Base-by-base conservation (phyloP, 2,888 invertebrate genomes). In the Microplitis manilae region DNA sequence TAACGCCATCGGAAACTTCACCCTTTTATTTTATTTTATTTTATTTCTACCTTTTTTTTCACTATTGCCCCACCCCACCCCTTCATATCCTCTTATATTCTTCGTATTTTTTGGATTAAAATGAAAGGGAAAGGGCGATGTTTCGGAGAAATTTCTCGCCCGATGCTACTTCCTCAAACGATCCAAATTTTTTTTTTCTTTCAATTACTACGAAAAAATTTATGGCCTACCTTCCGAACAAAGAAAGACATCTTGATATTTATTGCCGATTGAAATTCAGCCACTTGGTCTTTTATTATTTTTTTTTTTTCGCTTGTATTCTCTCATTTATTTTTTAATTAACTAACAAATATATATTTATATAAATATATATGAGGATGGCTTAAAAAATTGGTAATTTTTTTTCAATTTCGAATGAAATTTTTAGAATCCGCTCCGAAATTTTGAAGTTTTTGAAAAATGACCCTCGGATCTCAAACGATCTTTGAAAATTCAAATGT, bases 1-100 rank as follows among this genome's bases (percentile, higher is more conserved):
- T 82, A 80, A 81, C 80, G 78, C 75, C 76, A 80, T 80, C 78
- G 75, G 64, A 77, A 81, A 75, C 60, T 80, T 81, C 80, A 81
- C 80, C 81, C 81, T 77, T 81, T 81, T 30, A 30, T 30, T 30
- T 30, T 30, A 30, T 30, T 30, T 30, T 30, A 30, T 30, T 30
- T 30, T 30, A 30, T 30, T 30, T 30, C 30, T 30, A 30, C 30
- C 30, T 30, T 30, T 30, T 20, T 50, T 13, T 13, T 50, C 50
- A 13, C 50, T 50, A 13, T 50, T 4, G 30, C 30, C 30, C 30
- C 30, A 4, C 4, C 30, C 30, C 2, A 2, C 30, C 30, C 30
- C 30, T 79, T 79, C 75, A 71, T 60, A 8, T 70, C 40, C 6
- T 50, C 41, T 65, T 65, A 61, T 50, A 50, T 50, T 13, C 17